phyloP scores from a whole-genome alignment of 2,113 vertebrate species.

The Crotophaga sulcirostris region DNA sequence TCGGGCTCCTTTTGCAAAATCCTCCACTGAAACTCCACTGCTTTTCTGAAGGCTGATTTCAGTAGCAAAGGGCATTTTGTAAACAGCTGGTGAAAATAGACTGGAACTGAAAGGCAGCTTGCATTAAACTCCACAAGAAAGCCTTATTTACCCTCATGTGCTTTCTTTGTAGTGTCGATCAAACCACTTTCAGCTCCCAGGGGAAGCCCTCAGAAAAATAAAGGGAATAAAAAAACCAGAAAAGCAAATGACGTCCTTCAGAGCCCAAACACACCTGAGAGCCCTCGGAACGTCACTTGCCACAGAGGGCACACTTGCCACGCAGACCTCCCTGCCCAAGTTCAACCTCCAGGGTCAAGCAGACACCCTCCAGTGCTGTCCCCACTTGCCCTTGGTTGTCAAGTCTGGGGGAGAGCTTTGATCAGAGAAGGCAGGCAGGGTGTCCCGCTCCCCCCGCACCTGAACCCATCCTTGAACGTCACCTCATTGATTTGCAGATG shows the following conservation, averaged over 20 bases:
- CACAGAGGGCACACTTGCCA: background rate
- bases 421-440: background rate
- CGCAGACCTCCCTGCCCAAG: background rate
- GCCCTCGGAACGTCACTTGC: background rate
- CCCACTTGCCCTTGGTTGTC: slow-evolving; percentile 66
- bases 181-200: slow-evolving; percentile 76
- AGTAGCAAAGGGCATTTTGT: slow-evolving; percentile 69
- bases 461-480: slow-evolving; percentile 79
- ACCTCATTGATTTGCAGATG: slow-evolving; percentile 71
- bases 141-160: slow-evolving; percentile 57
- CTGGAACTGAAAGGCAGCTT: slow-evolving; percentile 56
- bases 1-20: slow-evolving; percentile 25
- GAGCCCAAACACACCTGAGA: background rate
- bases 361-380: background rate
- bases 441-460: background rate
- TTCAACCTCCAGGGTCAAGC: slow-evolving; percentile 49
- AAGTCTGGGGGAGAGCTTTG: slow-evolving; percentile 24
- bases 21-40: slow-evolving; percentile 8
- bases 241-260: background rate
- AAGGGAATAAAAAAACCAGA: background rate
- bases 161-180: slow-evolving; percentile 76
- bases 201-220: slow-evolving; percentile 69
- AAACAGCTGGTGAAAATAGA: slow-evolving; percentile 72
- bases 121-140: slow-evolving; percentile 65
- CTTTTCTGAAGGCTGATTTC: slow-evolving; percentile 59